Evolutionary conservation across 1,140 invertebrate species (phyloP).

Genomic region (Tetramorium alpestre): DNA sequence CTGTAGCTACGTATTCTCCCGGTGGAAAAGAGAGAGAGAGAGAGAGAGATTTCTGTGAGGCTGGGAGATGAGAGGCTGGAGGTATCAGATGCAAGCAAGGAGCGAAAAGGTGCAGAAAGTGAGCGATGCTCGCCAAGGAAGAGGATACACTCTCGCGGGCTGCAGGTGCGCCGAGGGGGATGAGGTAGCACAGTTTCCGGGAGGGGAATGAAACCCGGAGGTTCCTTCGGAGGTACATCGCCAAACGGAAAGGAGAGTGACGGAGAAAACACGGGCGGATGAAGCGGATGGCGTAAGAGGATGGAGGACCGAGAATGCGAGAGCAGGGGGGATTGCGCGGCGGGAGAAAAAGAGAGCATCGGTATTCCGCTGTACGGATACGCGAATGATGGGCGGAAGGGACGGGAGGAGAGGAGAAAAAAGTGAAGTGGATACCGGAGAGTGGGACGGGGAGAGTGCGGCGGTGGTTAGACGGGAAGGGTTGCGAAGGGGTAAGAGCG

Average conservation of each 20-base stretch:
- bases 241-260: constrained; percentile 35
- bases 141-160: constrained; percentile 29
- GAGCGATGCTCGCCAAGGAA: constrained; percentile 56
- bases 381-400: constrained; percentile 28
- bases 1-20: constrained; percentile 39
- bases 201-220: constrained; percentile 6
- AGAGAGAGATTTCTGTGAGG: not conserved
- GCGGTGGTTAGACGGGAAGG: not conserved
- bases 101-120: constrained; percentile 63
- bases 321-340: not conserved
- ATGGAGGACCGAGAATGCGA: no score
- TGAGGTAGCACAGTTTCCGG: not conserved
- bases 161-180: constrained; percentile 27
- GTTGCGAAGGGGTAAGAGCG: constrained; percentile 25
- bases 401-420: constrained; percentile 32
- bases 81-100: constrained; percentile 1
- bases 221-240: not conserved
- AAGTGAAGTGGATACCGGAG: constrained; percentile 52
- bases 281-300: not conserved
- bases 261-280: not conserved
- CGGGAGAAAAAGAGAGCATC: constrained; percentile 63
- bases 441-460: constrained; percentile 14
- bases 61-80: constrained; percentile 20
- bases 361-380: constrained; percentile 68
- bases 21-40: constrained; percentile 2